Evolutionary conservation across 2,888 invertebrate genomes (phyloP), one percentile per base, ranked within the genome.

Genomic region (Eupithecia inturbata): DNA sequence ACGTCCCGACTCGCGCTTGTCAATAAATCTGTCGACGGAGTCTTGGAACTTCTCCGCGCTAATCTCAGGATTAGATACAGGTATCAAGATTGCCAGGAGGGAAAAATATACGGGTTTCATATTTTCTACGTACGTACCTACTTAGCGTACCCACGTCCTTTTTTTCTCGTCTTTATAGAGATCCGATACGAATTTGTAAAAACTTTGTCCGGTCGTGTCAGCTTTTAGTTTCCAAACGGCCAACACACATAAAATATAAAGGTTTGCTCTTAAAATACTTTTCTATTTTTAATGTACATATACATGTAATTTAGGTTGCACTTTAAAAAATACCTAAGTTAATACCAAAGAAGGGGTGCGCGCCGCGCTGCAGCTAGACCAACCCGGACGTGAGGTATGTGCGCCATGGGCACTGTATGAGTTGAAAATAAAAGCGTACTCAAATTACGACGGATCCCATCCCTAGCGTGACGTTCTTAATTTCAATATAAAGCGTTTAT

Each of bases 1-100:
- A 71, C 70, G 75, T 72, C 26, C 71, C 39, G 33, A 57, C 60
- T 71, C 41, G 31, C 53, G 72, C 71, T 69, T 75, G 70, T 68
- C 66, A 71, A 68, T 73, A 76, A 75, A 73, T 71, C 71, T 76
- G 71, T 73, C 72, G 39, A 28, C 45, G 64, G 22, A 62, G 66
- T 70, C 66, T 71, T 72, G 57, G 49, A 73, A 71, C 57, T 76
- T 68, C 71, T 57, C 69, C 74, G 68, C 68, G 67, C 68, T 75
- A 68, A 72, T 70, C 70, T 72, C 45, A 49, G 67, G 68, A 72
- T 72, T 72, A 68, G 64, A 72, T 74, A 68, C 68, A 71, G 64
- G 69, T 68, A 68, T 70, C 33, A 66, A 39, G 66, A 41, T 66
- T 66, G 66, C 66, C 66, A 66, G 22, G 66, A 36, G 31, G 66